A percentile compares a stretch with the other conserved stretches of the same genome.
Evolutionary conservation across 2,888 invertebrate species (phyloP).

Genomic region (Tipula confusa): DNA sequence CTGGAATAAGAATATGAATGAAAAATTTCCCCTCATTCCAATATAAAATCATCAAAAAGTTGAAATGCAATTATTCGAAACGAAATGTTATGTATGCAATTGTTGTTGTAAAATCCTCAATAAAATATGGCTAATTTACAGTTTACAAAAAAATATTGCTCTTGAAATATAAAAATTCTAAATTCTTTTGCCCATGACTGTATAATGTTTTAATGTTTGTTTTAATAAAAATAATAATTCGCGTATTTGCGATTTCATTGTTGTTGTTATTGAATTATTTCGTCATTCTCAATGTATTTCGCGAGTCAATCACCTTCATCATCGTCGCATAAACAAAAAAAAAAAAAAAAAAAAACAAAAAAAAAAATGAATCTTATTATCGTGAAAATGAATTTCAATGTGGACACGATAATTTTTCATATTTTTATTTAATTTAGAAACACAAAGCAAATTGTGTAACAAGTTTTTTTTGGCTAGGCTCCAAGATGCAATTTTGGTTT

Average conservation of each 20-base stretch:
- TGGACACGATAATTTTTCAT: neutral
- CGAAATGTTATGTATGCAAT: too few species aligned
- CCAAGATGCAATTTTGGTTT: neutral
- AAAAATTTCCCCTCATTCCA: too few species aligned
- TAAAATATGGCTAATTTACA: too few species aligned
- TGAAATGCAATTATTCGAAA: too few species aligned
- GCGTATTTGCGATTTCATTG: neutral
- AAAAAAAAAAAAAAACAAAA: neutral
- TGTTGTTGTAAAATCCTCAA: too few species aligned
- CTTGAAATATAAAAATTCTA: too few species aligned
- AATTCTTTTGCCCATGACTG: too few species aligned
- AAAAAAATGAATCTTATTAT: neutral
- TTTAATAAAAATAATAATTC: neutral
- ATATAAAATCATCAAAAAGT: too few species aligned
- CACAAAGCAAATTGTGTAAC: neutral
- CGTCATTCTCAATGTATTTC: neutral
- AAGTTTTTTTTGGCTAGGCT: neutral
- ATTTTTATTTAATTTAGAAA: neutral
- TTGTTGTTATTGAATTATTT: neutral
- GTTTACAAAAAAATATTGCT: too few species aligned
- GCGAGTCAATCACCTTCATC: constrained; percentile 6
- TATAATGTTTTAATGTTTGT: too few species aligned
- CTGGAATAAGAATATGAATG: too few species aligned
- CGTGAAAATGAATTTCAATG: neutral
- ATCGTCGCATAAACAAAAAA: neutral